Conservation (phyloP, 2,113 vertebrate genomes). For the Callaeas wilsoni region DNA sequence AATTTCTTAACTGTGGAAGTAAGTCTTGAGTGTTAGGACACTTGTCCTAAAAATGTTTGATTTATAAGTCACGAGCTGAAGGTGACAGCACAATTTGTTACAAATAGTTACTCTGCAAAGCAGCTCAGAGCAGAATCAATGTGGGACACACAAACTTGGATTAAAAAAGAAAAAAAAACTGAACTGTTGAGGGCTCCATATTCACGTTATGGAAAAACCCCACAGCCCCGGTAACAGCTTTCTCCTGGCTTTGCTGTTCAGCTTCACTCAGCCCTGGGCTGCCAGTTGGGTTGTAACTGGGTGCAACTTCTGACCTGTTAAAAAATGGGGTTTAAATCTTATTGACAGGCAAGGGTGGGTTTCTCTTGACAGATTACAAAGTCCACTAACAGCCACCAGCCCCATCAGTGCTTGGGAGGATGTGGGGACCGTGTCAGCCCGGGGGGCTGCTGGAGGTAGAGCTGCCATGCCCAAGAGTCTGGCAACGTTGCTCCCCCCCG, state of each 20-base stretch:
- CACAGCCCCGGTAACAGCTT: neutral
- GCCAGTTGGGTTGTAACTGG: neutral
- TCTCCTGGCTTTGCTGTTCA: neutral
- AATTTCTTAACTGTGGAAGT: conserved; percentile 43
- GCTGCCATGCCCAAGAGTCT: neutral
- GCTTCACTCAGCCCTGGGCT: neutral
- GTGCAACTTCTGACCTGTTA: neutral
- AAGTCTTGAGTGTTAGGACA: conserved; percentile 19
- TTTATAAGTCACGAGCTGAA: conserved; percentile 11
- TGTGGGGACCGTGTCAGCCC: neutral
- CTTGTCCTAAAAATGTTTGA: neutral
- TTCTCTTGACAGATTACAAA: neutral
- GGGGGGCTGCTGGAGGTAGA: conserved; percentile 15
- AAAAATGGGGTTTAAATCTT: neutral
- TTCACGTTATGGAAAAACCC: neutral
- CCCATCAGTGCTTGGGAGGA: neutral
- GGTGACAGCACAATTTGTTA: conserved; percentile 10
- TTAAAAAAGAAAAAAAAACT: neutral
- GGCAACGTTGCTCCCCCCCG: neutral
- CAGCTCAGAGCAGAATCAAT: conserved; percentile 14
- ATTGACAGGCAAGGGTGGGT: neutral
- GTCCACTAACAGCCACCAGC: neutral
- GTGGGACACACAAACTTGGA: neutral
- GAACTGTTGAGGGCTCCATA: neutral
- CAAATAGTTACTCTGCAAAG: conserved; percentile 33